Base-by-base conservation (phyloP, 2,797 vertebrate species). In the Setipinna tenuifilis region DNA sequence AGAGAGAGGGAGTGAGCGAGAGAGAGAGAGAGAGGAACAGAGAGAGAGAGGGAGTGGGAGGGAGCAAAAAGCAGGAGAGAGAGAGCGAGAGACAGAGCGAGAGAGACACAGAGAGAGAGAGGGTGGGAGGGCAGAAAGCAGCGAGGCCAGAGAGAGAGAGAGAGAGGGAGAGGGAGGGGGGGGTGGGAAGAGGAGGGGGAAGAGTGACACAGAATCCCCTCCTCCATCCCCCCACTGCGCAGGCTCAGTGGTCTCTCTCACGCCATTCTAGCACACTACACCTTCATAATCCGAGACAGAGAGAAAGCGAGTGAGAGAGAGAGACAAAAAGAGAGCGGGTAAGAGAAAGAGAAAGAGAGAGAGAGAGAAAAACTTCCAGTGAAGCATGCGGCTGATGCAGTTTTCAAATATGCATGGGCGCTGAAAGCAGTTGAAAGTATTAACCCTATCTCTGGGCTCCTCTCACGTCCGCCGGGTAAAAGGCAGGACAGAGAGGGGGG, bases 181-280 rank as follows among this genome's bases (percentile, higher is more conserved):
- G 92, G 91, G 91, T 90, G 92, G 90, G 91, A 91, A 93, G 89
- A 91, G 91, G 90, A 92, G 90, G 92, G 93, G 91, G 85, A 91
- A 91, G 92, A 93, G 93, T 92, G 93, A 95, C 92, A 94, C 90
- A 92, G 92, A 94, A 92, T 94, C 92, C 93, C 93, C 94, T 95
- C 94, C 94, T 95, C 94, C 71, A 41, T 78, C 31, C 71, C 90
- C 48, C 89, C 86, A 89, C 85, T 48, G 91, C 93, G 94, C 95
- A 96, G 94, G 89, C 94, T 91, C 94, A 94, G 91, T 92, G 86
- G 83, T 87, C 87, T 87, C 89, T 87, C 91, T 87, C 88, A 82
- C 90, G 87, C 92, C 93, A 93, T 92, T 91, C 91, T 92, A 92
- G 88, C 86, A 92, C 89, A 65, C 83, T 50, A 65, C 83, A 81